These are phyloP conservation scores for Albula glossodonta DNA, from an alignment of 2,113 vertebrate genomes.

Conservation along the genomic window DNA sequence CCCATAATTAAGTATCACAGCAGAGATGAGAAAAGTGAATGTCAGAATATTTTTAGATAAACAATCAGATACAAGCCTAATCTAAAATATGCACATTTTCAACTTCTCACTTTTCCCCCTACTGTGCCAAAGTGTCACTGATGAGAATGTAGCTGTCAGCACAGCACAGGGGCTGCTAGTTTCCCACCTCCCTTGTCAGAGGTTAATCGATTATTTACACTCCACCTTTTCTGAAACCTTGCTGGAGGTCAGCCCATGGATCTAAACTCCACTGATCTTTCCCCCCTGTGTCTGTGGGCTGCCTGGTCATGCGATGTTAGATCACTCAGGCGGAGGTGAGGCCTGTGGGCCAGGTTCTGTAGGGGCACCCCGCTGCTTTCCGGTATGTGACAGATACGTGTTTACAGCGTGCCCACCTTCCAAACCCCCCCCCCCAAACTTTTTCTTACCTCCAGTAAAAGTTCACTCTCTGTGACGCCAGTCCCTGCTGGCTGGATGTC, in stretches of 20 bases:
- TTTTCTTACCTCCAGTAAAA: slow-evolving; percentile 86
- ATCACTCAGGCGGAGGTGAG: background rate
- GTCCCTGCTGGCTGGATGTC: slow-evolving; percentile 54
- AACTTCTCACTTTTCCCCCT: background rate
- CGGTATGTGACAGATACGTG: background rate
- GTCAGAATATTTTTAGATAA: background rate
- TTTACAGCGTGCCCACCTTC: background rate
- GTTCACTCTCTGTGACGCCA: slow-evolving; percentile 77
- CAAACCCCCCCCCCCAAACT: background rate
- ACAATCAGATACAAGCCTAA: background rate
- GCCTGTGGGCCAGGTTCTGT: background rate
- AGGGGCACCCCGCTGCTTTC: background rate
- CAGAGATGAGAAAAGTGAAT: background rate
- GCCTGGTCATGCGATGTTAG: background rate
- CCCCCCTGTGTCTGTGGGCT: too few relatives aligned
- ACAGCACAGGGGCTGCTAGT: background rate
- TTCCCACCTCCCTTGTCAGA: background rate
- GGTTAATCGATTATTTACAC: slow-evolving; percentile 5
- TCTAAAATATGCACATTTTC: background rate
- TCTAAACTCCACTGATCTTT: background rate
- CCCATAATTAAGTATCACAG: background rate
- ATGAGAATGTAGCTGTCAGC: background rate
- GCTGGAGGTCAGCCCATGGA: background rate
- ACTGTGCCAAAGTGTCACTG: background rate
- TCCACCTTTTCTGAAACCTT: background rate